Evolutionary conservation across 2,888 invertebrate genomes (phyloP), one percentile per base, ranked within the genome.

Genomic region (Agonopterix arenella): DNA sequence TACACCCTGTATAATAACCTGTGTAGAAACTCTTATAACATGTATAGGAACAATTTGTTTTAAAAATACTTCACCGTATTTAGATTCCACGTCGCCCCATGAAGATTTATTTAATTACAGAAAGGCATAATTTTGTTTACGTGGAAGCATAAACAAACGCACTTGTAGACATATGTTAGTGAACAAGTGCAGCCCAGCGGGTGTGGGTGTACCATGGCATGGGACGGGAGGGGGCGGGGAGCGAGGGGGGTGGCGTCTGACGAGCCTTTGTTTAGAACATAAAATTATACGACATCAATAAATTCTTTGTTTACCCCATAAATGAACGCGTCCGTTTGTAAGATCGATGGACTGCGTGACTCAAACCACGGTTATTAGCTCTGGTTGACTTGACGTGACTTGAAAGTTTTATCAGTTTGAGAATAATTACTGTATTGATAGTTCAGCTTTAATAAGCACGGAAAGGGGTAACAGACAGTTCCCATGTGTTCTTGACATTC

Each of bases 211-310:
- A n/a, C n/a, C 40, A 11, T 10, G 40, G 40, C n/a, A 11, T 59
- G 54, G 59, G 59, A 46, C 48, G 44, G 13, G 13, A 5, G 28
- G 13, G 28, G 28, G 1, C 28, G 28, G 28, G 40, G 49, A 47
- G 46, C 40, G 43, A 42, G 49, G 46, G 57, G 51, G 48, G 53
- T 41, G 63, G 57, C 61, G 66, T 59, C 70, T 69, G 73, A 76
- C 76, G 79, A 79, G 79, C 77, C 80, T 86, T 86, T 89, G 88
- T 88, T 89, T 88, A 81, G 79, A 82, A 76, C 84, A 85, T 88
- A 81, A 88, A 88, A 84, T 84, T 88, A 88, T 88, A 89, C 84
- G 85, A 85, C 83, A 77, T 70, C 76, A 76, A 86, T 88, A 88
- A 88, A 89, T 83, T 82, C 76, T 81, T 78, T 88, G 84, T 88